These are phyloP conservation scores for Xestia rhomboidea DNA, from an alignment of 2,888 invertebrate species.

Conservation along the genomic window DNA sequence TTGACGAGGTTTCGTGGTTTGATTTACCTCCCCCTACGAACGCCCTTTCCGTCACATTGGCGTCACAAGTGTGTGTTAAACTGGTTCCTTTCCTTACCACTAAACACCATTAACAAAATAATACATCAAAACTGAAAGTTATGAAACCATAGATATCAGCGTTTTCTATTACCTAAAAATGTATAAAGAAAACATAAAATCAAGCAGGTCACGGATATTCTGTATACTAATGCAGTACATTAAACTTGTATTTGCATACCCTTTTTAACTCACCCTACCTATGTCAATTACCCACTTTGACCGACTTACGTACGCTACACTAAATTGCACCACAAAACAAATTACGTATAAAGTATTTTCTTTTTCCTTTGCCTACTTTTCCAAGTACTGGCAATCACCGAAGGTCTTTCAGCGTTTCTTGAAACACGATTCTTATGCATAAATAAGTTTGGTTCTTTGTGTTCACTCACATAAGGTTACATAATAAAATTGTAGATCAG, in stretches of 20 bases:
- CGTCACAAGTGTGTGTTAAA: too few relatives aligned
- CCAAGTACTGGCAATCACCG: conserved; percentile 7
- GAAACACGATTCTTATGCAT: conserved; percentile 6
- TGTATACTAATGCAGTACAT: conserved; percentile 11
- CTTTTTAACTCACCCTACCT: conserved; percentile 29
- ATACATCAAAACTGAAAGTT: neutral
- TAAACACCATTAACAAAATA: neutral
- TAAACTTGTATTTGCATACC: conserved; percentile 22
- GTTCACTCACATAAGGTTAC: neutral
- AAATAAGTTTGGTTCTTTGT: conserved; percentile 13
- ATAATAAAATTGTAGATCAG: neutral
- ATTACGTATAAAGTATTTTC: conserved; percentile 30
- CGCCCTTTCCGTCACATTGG: too few relatives aligned
- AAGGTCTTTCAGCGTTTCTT: neutral
- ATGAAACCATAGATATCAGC: neutral
- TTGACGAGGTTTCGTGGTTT: too few relatives aligned
- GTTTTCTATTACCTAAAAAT: neutral
- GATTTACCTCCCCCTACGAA: too few relatives aligned
- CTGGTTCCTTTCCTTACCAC: neutral
- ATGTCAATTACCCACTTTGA: conserved; percentile 38
- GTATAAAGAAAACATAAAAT: conserved; percentile 1
- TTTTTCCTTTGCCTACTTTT: conserved; percentile 8
- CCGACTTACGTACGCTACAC: conserved; percentile 37
- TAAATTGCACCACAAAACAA: conserved; percentile 23
- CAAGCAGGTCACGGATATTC: neutral